A percentile compares a stretch with the other conserved stretches of the same genome.
These are phyloP conservation scores for Macrotrachela quadricornifera DNA, from an alignment of 1,140 invertebrate species.

Conservation along the genomic window DNA sequence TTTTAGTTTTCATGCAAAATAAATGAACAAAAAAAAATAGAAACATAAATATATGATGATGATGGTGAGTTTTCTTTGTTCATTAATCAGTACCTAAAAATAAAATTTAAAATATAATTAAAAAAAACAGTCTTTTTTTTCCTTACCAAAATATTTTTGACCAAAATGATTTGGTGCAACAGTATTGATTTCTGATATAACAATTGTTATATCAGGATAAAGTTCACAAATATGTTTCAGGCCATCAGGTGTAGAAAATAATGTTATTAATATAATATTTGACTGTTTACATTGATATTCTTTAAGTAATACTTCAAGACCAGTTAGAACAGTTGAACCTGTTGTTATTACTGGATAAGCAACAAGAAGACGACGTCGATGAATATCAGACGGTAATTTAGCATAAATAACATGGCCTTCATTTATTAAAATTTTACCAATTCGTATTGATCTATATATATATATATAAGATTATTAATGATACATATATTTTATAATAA, in stretches of 20 bases:
- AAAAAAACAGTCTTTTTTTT: slow-evolving; percentile 36
- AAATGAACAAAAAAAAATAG: no score
- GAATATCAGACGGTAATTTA: slow-evolving; percentile 84
- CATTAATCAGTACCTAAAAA: no score
- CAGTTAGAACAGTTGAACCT: neutral
- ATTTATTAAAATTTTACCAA: no score
- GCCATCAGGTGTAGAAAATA: slow-evolving; percentile 34
- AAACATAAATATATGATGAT: no score
- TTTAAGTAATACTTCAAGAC: no score
- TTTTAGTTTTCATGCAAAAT: no score
- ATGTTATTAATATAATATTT: neutral
- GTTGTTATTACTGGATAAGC: slow-evolving; percentile 80
- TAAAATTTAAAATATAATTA: no score
- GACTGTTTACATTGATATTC: no score
- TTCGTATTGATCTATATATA: neutral
- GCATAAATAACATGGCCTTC: slow-evolving; percentile 81
- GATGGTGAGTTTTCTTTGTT: no score
- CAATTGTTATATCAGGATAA: slow-evolving; percentile 73
- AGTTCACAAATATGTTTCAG: slow-evolving; percentile 58
- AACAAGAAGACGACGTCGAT: slow-evolving; percentile 60
- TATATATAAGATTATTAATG: no score
- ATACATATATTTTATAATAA: no score
- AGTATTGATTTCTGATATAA: slow-evolving; percentile 78
- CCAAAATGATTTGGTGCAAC: slow-evolving; percentile 91
- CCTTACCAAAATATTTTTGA: slow-evolving; percentile 93